Evolutionary conservation across 2,888 invertebrate species (phyloP).

Genomic region (Pogonocherus hispidulus): DNA sequence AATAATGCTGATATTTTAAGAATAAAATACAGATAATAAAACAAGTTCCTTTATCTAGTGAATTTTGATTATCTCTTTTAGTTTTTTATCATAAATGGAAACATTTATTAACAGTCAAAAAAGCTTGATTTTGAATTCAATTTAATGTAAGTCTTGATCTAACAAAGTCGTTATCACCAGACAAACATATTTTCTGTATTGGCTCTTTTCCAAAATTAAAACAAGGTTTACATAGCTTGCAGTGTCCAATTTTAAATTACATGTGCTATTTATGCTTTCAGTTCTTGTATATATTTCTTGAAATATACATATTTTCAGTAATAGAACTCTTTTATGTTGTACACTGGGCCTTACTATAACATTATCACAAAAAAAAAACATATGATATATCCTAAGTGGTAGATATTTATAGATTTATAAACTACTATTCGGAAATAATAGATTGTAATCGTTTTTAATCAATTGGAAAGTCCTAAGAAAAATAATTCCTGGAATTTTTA

Average conservation of each 20-base stretch:
- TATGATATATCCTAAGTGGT: background rate
- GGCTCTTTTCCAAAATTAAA: background rate
- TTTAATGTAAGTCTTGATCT: background rate
- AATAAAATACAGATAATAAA: too few species aligned
- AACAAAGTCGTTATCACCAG: background rate
- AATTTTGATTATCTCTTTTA: too few species aligned
- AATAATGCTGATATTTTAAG: too few species aligned
- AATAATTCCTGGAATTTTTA: background rate
- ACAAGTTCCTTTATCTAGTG: too few species aligned
- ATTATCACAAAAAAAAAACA: background rate
- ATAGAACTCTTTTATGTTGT: background rate
- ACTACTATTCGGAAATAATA: background rate
- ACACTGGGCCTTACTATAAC: too few species aligned
- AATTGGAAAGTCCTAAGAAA: background rate
- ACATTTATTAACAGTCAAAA: too few species aligned
- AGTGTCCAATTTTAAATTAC: background rate
- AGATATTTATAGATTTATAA: background rate
- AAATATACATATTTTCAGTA: too few species aligned
- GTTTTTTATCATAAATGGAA: too few species aligned
- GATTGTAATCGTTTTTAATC: background rate
- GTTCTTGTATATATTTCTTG: background rate
- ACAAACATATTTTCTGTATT: background rate
- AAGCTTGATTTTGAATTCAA: too few species aligned
- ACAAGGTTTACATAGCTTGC: background rate
- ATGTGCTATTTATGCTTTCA: background rate